phyloP scores from a whole-genome alignment of 2,113 vertebrate species.

The Leucopternis melanops region DNA sequence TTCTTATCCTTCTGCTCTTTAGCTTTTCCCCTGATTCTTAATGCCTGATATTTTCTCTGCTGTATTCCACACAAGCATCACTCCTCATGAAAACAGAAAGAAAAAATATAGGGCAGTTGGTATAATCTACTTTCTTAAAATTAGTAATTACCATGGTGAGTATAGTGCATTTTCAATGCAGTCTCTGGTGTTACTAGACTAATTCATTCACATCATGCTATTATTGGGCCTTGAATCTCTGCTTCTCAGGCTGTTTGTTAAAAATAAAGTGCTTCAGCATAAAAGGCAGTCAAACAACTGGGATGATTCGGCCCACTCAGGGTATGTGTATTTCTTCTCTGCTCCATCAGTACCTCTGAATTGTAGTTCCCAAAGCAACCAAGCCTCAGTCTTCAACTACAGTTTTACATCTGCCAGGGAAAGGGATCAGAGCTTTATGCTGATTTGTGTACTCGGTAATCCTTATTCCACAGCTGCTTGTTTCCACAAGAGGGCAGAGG shows the following conservation, averaged over 20 bases:
- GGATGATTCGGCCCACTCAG: constrained; percentile 9
- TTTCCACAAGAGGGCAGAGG: constrained; percentile 1
- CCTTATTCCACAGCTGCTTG: neutral
- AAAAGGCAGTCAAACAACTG: constrained; percentile 14
- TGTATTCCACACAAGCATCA: neutral
- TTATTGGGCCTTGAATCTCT: constrained; percentile 20
- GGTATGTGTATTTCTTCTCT: neutral
- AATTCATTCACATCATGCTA: neutral
- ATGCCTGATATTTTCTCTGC: constrained; percentile 2
- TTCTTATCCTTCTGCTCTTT: neutral
- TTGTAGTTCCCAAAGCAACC: neutral
- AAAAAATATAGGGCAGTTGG: neutral
- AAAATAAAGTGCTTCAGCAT: constrained; percentile 27
- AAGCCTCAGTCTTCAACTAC: neutral
- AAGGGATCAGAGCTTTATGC: neutral
- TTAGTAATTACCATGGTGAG: neutral
- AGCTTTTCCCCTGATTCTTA: neutral
- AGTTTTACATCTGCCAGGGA: neutral
- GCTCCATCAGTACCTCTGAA: neutral
- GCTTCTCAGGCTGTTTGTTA: constrained; percentile 12
- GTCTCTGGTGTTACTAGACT: neutral
- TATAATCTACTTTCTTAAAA: constrained; percentile 23
- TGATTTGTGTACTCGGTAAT: neutral
- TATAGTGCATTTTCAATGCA: constrained; percentile 3
- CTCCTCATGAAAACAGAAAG: neutral